phyloP scores from a whole-genome alignment of 2,113 vertebrate genomes.

The Lampris megalopsis region DNA sequence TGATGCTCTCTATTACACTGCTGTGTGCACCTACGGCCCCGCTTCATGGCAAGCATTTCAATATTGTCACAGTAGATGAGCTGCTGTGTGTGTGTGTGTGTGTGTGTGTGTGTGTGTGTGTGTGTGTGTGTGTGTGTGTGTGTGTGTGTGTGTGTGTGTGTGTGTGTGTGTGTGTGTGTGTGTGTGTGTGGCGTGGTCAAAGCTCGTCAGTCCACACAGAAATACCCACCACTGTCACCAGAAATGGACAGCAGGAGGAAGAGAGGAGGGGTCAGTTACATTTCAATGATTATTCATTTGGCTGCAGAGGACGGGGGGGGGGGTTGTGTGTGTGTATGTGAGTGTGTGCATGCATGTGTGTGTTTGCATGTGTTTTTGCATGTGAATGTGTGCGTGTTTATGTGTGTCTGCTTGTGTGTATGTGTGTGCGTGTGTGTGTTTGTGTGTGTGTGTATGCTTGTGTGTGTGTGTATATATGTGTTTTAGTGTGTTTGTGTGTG shows the following conservation, averaged over 20 bases:
- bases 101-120: background rate
- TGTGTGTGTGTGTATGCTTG: background rate
- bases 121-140: background rate
- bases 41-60: constrained; percentile 60
- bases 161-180: background rate
- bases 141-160: background rate
- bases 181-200: constrained; percentile 44
- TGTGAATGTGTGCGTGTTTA: background rate
- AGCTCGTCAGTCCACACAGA: constrained; percentile 42
- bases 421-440: background rate
- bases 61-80: constrained; percentile 74
- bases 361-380: background rate
- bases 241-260: background rate
- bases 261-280: constrained; percentile 8
- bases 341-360: background rate
- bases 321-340: background rate
- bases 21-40: constrained; percentile 72
- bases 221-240: constrained; percentile 35
- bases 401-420: background rate
- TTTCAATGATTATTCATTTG: constrained; percentile 37
- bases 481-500: constrained; percentile 4
- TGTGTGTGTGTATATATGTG: constrained; percentile 23
- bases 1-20: constrained; percentile 77
- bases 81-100: constrained; percentile 4
- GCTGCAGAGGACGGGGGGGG: background rate